A percentile compares a stretch with the other conserved stretches of the same genome.
Conservation (phyloP, 2,888 invertebrate genomes). For the Erynnis tages region DNA sequence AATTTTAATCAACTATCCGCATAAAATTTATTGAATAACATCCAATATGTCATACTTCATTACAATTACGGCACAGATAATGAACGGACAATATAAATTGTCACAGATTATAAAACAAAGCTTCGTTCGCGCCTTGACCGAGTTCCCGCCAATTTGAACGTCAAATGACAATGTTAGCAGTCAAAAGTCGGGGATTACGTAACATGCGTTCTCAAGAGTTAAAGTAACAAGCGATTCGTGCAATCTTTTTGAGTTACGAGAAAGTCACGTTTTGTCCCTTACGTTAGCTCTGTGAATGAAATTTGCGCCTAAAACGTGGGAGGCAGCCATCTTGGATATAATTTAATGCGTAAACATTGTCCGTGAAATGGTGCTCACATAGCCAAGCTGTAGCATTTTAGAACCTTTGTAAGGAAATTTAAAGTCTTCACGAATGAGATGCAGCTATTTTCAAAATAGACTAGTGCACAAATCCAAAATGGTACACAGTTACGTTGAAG, state of each 20-base stretch:
- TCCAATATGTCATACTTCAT: slow-evolving; percentile 19
- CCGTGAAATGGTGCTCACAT: too few relatives aligned
- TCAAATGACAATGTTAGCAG: slow-evolving; percentile 25
- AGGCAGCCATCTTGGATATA: background rate
- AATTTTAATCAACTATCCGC: slow-evolving; percentile 4
- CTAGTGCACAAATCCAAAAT: too few relatives aligned
- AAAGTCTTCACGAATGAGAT: too few relatives aligned
- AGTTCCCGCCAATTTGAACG: slow-evolving; percentile 32
- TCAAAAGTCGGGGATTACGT: slow-evolving; percentile 28
- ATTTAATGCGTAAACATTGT: too few relatives aligned
- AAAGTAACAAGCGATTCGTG: slow-evolving; percentile 23
- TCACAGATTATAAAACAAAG: slow-evolving; percentile 27
- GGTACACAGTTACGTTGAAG: too few relatives aligned
- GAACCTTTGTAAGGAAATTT: too few relatives aligned
- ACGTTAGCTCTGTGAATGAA: background rate
- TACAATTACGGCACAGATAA: slow-evolving; percentile 22
- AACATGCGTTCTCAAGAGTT: slow-evolving; percentile 26
- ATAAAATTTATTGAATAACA: slow-evolving; percentile 12
- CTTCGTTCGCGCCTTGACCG: slow-evolving; percentile 32
- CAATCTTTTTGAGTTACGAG: slow-evolving; percentile 11
- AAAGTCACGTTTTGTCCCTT: background rate
- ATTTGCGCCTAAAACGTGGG: too few relatives aligned
- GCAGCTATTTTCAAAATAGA: too few relatives aligned
- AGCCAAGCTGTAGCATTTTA: too few relatives aligned
- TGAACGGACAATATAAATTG: slow-evolving; percentile 24